phyloP scores from a whole-genome alignment of 1,140 invertebrate genomes.

The Drosophila cardini region DNA sequence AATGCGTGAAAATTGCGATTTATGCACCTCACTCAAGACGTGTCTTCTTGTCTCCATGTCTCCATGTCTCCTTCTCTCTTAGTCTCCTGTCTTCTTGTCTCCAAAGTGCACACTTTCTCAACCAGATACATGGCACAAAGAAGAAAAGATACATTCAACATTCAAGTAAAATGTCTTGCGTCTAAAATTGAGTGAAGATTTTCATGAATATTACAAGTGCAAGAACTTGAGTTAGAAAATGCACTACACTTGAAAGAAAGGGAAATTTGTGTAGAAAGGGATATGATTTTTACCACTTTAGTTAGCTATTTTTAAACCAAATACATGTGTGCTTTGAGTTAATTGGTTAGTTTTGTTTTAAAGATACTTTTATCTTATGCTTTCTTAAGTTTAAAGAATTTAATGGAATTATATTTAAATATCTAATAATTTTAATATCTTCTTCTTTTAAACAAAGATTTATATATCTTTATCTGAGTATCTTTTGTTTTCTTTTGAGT shows the following conservation, averaged over 20 bases:
- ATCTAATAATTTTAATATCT: too few species aligned
- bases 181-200: not conserved
- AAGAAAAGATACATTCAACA: not conserved
- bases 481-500: too few species aligned
- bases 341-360: too few species aligned
- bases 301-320: too few species aligned
- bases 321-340: too few species aligned
- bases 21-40: constrained; percentile 57
- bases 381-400: too few species aligned
- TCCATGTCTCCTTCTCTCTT: constrained; percentile 18
- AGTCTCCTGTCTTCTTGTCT: constrained; percentile 27
- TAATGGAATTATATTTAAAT: too few species aligned
- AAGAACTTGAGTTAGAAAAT: not conserved
- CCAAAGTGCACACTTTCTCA: constrained; percentile 36
- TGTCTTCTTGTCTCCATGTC: constrained; percentile 36
- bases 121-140: constrained; percentile 6
- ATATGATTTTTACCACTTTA: too few species aligned
- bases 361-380: too few species aligned
- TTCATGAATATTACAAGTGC: not conserved
- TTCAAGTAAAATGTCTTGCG: not conserved
- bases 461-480: too few species aligned
- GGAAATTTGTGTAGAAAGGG: too few species aligned
- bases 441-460: too few species aligned
- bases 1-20: constrained; percentile 71
- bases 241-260: not conserved